Evolutionary conservation across 2,888 invertebrate genomes (phyloP).

Genomic region (Drosophila ezoana): DNA sequence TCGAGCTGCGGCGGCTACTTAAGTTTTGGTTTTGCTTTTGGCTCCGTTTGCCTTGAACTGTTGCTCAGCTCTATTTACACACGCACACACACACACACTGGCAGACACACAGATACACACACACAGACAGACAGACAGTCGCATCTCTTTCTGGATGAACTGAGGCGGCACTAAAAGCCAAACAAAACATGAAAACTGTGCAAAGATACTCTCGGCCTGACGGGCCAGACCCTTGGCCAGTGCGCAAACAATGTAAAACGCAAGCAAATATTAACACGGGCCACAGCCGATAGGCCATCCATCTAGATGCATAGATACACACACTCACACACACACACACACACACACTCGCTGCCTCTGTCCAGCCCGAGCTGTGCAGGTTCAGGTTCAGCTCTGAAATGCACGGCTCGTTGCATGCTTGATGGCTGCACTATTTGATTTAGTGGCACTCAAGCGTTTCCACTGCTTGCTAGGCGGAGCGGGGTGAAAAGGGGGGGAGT

Average conservation of each 20-base stretch:
- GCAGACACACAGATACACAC: background rate
- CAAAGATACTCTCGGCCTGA: slow-evolving; percentile 52
- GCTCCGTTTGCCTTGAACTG: slow-evolving; percentile 48
- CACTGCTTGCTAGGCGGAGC: slow-evolving; percentile 1
- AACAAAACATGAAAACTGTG: slow-evolving; percentile 72
- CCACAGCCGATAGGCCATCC: slow-evolving; percentile 60
- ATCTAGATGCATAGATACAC: slow-evolving; percentile 32
- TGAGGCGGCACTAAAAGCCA: slow-evolving; percentile 75
- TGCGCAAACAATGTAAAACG: slow-evolving; percentile 75
- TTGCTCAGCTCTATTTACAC: slow-evolving; percentile 43
- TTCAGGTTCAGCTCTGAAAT: slow-evolving; percentile 45
- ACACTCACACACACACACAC: slow-evolving; percentile 13
- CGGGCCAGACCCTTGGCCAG: slow-evolving; percentile 55
- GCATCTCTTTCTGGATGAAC: slow-evolving; percentile 35
- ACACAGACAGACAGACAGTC: background rate
- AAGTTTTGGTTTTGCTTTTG: slow-evolving; percentile 1
- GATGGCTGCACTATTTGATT: slow-evolving; percentile 72
- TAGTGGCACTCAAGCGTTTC: slow-evolving; percentile 63
- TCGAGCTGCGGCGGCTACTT: slow-evolving; percentile 23
- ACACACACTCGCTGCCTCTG: background rate
- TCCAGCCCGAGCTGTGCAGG: slow-evolving; percentile 21
- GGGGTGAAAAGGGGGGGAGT: background rate
- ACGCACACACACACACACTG: slow-evolving; percentile 2
- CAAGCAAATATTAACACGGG: slow-evolving; percentile 76
- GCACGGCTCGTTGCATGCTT: slow-evolving; percentile 71